Base-by-base conservation (phyloP, 2,888 invertebrate species). In the Pheosia tremula region DNA sequence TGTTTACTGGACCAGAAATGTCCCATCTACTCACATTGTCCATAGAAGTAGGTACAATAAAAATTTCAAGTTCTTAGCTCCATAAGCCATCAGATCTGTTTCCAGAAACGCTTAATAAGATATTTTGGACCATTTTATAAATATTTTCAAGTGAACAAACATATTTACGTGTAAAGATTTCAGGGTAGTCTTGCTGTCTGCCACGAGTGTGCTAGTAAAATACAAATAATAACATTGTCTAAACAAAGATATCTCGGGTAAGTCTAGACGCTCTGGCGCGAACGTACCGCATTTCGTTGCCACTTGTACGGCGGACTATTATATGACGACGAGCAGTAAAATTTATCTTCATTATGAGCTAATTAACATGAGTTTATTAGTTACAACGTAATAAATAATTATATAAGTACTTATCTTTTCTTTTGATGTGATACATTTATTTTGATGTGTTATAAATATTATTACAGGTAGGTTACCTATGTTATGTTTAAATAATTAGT, bases 131-230 rank as follows among this genome's bases (percentile, higher is more conserved):
- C 11, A 55, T 55, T 55, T 24, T 3, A n/a, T 24, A 24, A 24
- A 43, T 10, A 43, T 2, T 43, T 9, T 3, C 9, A 1, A 9
- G 43, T 43, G 9, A 5, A 73, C 83, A 86, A 89, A 90, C 85
- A 89, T 88, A 89, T 88, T 88, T 87, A 83, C 82, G 78, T 81
- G 72, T 75, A 72, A 67, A 24, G 71, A 72, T 71, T 73, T 69
- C 76, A 72, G 68, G 72, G 55, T 37, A 43, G 56, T 43, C 55
- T 38, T 8, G 55, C 11, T 9, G 37, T 53, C 37, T 53, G 52
- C 53, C 10, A 57, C 37, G 43, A 41, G 50, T 41, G 10, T 41
- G 6, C 5, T 43, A 55, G 61, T 54, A 45, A 53, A 7, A 43
- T 63, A 52, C 66, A 56, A 61, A 57, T 50, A 50, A 38, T 63